These are phyloP conservation scores for Eupleurogrammus muticus DNA, from an alignment of 2,797 vertebrate genomes.

Conservation along the genomic window DNA sequence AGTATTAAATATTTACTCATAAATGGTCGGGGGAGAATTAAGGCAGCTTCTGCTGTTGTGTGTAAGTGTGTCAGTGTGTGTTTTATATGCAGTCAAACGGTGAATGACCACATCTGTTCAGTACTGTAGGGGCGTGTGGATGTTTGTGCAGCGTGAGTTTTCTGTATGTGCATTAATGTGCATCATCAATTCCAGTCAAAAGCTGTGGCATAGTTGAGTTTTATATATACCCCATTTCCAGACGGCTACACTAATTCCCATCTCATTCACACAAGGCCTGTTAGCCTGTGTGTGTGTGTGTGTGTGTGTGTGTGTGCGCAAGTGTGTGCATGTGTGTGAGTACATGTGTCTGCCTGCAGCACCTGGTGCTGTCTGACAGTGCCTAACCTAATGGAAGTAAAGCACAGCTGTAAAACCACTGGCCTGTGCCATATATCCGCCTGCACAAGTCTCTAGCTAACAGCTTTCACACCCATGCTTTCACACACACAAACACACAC, in stretches of 20 bases:
- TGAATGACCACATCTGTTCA: conserved; percentile 48
- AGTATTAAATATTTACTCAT: conserved; percentile 52
- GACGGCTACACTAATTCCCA: conserved; percentile 64
- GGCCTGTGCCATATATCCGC: conserved; percentile 73
- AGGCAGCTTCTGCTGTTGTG: conserved; percentile 38
- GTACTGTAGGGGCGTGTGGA: conserved; percentile 19
- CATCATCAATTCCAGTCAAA: conserved; percentile 73
- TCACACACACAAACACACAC: conserved; percentile 45
- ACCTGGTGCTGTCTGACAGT: conserved; percentile 71
- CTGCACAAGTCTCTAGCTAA: conserved; percentile 61
- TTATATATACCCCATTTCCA: conserved; percentile 72
- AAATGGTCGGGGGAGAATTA: conserved; percentile 44
- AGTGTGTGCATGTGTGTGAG: conserved; percentile 20
- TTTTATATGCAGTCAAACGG: conserved; percentile 37
- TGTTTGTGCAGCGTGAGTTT: conserved; percentile 43
- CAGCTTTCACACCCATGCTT: conserved; percentile 57
- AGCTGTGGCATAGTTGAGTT: conserved; percentile 64
- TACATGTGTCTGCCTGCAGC: conserved; percentile 47
- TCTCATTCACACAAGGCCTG: conserved; percentile 70
- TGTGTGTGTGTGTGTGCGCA: conserved; percentile 32
- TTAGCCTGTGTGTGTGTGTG: conserved; percentile 51
- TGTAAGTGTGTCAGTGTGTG: conserved; percentile 25
- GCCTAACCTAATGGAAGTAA: conserved; percentile 79
- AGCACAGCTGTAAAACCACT: conserved; percentile 81
- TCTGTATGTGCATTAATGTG: conserved; percentile 56